Conservation (phyloP, 2,113 vertebrate species). For the Thryonomys swinderianus region DNA sequence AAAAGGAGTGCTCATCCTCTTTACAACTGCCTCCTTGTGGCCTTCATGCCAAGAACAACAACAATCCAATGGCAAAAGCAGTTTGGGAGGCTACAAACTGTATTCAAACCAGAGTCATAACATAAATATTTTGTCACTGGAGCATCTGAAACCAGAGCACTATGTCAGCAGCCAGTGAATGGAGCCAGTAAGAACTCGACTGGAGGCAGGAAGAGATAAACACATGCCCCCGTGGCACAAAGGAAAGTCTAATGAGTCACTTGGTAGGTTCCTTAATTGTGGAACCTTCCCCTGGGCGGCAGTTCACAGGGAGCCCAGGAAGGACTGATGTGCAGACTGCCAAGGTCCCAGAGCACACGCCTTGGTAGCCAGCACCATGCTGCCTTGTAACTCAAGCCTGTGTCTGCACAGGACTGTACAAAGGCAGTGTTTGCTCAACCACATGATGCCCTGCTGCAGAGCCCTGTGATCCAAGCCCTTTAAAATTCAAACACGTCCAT, state of each 20-base stretch:
- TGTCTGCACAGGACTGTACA: background rate
- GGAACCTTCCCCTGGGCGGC: background rate
- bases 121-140: background rate
- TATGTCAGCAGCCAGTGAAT: background rate
- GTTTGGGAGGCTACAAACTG: background rate
- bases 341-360: background rate
- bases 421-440: slow-evolving; percentile 46
- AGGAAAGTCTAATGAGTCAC: background rate
- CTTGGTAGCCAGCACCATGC: background rate
- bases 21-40: background rate
- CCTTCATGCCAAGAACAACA: too few relatives aligned
- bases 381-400: background rate
- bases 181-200: background rate
- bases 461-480: slow-evolving; percentile 6
- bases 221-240: background rate
- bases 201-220: background rate
- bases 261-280: background rate
- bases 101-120: background rate
- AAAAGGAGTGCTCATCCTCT: background rate
- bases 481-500: slow-evolving; percentile 61
- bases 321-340: background rate
- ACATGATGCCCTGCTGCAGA: background rate
- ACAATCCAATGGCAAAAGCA: too few relatives aligned
- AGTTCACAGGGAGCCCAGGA: background rate
- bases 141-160: background rate